phyloP scores from a whole-genome alignment of 2,113 vertebrate genomes.

The Eulemur macaco region DNA sequence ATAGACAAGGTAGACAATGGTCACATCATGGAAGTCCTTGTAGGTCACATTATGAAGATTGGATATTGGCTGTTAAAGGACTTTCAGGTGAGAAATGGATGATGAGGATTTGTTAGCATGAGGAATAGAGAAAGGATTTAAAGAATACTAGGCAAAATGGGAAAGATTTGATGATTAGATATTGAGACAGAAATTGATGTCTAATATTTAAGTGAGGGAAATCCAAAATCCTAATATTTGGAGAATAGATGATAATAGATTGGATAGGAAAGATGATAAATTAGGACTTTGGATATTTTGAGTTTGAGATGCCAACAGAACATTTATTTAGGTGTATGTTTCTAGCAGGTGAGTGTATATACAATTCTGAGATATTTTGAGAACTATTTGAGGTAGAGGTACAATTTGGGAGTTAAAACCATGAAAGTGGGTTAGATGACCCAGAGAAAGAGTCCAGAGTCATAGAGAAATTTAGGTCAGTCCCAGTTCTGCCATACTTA shows the following conservation, averaged over 20 bases:
- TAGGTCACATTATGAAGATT: background rate
- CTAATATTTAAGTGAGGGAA: background rate
- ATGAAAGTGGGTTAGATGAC: background rate
- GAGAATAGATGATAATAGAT: background rate
- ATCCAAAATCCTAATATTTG: background rate
- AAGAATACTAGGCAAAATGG: background rate
- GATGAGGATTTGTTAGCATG: background rate
- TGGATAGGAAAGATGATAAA: background rate
- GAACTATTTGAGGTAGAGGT: background rate
- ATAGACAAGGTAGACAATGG: background rate
- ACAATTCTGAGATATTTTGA: background rate
- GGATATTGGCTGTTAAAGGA: background rate
- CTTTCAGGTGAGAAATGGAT: background rate
- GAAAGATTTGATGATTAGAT: background rate
- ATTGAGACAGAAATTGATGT: background rate
- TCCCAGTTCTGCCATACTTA: background rate
- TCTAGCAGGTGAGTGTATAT: background rate
- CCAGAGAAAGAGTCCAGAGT: background rate
- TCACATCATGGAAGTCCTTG: background rate
- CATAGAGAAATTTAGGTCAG: background rate
- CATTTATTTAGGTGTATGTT: background rate
- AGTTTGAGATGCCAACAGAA: background rate
- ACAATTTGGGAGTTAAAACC: background rate
- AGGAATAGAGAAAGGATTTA: constrained; percentile 7
- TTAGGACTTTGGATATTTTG: background rate